Percentiles rank a stretch among this genome's conserved stretches.
Evolutionary conservation across 1,140 invertebrate genomes (phyloP).

Genomic region (Drosophila simulans): DNA sequence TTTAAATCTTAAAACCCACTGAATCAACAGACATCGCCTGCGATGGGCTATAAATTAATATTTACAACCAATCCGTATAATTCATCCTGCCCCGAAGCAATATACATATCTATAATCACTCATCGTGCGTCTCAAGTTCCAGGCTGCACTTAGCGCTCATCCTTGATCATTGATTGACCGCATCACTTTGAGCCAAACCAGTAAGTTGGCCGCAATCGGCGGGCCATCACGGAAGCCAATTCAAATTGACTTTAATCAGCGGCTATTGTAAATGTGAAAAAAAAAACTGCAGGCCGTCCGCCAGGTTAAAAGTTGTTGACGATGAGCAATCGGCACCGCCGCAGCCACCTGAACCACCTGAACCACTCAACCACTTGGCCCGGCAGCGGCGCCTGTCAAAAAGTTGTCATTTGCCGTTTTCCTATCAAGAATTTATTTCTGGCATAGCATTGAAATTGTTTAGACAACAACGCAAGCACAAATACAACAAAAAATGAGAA

Average conservation of each 20-base stretch:
- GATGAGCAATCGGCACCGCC: slow-evolving; percentile 55
- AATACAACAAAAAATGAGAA: slow-evolving; percentile 14
- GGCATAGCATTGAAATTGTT: slow-evolving; percentile 71
- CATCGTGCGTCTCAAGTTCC: slow-evolving; percentile 22
- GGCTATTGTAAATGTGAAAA: slow-evolving; percentile 58
- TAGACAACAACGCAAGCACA: slow-evolving; percentile 36
- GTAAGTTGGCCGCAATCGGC: slow-evolving; percentile 49
- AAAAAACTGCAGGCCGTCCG: slow-evolving; percentile 49
- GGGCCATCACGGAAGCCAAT: slow-evolving; percentile 64
- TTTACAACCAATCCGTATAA: not conserved
- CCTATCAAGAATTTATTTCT: slow-evolving; percentile 74
- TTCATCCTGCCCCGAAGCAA: slow-evolving; percentile 11
- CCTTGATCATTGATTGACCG: slow-evolving; percentile 39
- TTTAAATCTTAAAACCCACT: not conserved
- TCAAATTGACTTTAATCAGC: slow-evolving; percentile 56
- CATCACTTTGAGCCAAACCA: slow-evolving; percentile 49
- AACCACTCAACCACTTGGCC: slow-evolving; percentile 28
- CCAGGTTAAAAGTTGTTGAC: slow-evolving; percentile 33
- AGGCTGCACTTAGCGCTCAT: slow-evolving; percentile 46
- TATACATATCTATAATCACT: slow-evolving; percentile 4
- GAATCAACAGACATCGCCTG: not conserved
- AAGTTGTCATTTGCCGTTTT: slow-evolving; percentile 54
- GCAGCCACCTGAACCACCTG: slow-evolving; percentile 34
- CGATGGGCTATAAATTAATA: slow-evolving; percentile 1
- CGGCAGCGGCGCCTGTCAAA: slow-evolving; percentile 63